Evolutionary conservation across 2,888 invertebrate species (phyloP).

Genomic region (Kryphioiulus occultus): DNA sequence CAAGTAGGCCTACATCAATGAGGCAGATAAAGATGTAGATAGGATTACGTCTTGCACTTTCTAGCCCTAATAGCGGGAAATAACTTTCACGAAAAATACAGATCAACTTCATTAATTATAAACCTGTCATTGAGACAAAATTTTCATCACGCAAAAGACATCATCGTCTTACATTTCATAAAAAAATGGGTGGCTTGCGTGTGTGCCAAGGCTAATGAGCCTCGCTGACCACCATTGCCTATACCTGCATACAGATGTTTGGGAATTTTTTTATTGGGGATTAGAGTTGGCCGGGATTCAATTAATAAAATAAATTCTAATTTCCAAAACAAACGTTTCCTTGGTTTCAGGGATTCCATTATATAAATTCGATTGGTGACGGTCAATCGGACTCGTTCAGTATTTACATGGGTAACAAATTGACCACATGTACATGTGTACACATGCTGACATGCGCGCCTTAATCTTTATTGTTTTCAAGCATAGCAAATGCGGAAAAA

Average conservation of each 20-base stretch:
- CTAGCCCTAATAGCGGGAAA: background rate
- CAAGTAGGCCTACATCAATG: background rate
- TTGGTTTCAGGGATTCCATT: too few relatives aligned
- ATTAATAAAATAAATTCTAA: background rate
- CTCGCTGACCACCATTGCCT: background rate
- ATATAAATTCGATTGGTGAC: too few relatives aligned
- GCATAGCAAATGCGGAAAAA: too few relatives aligned
- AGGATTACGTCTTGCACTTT: slow-evolving; percentile 5
- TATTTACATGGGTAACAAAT: too few relatives aligned
- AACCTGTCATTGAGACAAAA: background rate
- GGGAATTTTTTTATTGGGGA: background rate
- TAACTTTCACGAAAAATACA: slow-evolving; percentile 5
- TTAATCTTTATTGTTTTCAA: too few relatives aligned
- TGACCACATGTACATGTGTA: too few relatives aligned
- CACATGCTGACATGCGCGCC: too few relatives aligned
- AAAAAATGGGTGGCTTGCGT: background rate
- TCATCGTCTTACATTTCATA: background rate
- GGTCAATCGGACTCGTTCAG: too few relatives aligned
- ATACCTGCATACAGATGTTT: background rate
- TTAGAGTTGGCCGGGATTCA: background rate
- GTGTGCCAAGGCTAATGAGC: background rate
- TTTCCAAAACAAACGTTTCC: too few relatives aligned
- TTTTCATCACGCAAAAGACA: slow-evolving; percentile 5
- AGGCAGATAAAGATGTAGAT: background rate
- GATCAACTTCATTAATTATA: background rate